phyloP scores from a whole-genome alignment of 1,140 invertebrate species.

The Ephestia elutella region DNA sequence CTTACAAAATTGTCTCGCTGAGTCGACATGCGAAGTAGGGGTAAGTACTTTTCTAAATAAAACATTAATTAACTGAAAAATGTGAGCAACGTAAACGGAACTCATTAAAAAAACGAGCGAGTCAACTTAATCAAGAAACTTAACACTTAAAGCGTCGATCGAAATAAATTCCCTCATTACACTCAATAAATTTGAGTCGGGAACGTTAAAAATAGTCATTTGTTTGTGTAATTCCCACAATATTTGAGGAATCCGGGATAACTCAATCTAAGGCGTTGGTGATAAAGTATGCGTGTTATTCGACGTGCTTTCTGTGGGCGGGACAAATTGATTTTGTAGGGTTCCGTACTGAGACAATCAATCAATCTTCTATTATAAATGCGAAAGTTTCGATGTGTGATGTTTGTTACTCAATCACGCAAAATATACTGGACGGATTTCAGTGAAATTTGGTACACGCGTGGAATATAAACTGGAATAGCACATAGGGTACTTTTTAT shows the following conservation, averaged over 20 bases:
- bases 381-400: too few species aligned
- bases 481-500: too few species aligned
- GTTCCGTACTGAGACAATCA: not conserved
- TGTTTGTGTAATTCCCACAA: conserved; percentile 6
- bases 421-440: too few species aligned
- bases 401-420: too few species aligned
- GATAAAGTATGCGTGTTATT: not conserved
- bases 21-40: too few species aligned
- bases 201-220: conserved; percentile 10
- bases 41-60: too few species aligned
- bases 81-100: too few species aligned
- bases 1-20: too few species aligned
- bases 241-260: conserved; percentile 3
- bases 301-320: not conserved
- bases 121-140: not conserved
- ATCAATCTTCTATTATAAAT: not conserved
- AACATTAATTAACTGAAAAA: too few species aligned
- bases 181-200: conserved; percentile 8
- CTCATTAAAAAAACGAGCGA: not conserved
- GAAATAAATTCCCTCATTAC: conserved; percentile 8
- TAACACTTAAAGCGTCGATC: not conserved
- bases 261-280: conserved; percentile 3
- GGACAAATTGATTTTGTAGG: not conserved
- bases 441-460: too few species aligned
- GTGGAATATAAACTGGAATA: too few species aligned